These are phyloP conservation scores for Acanthiza pusilla DNA, from an alignment of 2,797 vertebrate genomes.

Conservation along the genomic window DNA sequence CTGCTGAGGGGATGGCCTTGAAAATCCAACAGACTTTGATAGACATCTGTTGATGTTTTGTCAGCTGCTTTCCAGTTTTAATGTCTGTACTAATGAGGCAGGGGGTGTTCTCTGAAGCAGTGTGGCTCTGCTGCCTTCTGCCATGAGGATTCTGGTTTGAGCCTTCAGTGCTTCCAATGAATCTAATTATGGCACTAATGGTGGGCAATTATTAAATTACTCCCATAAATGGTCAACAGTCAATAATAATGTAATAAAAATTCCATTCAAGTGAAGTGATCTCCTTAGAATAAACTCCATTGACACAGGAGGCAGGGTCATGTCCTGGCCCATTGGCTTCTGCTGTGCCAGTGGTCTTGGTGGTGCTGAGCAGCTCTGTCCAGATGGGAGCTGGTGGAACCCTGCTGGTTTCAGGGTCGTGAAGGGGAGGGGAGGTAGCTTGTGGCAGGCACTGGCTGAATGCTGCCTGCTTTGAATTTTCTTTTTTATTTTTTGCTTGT, in stretches of 20 bases:
- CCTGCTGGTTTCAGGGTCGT: neutral
- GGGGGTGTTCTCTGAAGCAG: neutral
- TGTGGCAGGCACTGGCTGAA: neutral
- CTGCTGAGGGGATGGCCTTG: neutral
- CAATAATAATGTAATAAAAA: neutral
- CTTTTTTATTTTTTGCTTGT: neutral
- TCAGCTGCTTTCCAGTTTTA: neutral
- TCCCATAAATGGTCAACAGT: neutral
- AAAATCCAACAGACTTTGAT: neutral
- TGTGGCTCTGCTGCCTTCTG: neutral
- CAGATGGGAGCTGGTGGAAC: fast-evolving
- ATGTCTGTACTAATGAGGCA: neutral
- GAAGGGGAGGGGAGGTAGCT: neutral
- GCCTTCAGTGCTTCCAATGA: fast-evolving
- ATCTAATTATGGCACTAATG: neutral
- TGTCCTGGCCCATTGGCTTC: neutral
- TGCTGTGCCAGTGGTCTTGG: neutral
- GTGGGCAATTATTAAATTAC: neutral
- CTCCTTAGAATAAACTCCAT: neutral
- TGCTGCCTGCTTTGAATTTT: neutral
- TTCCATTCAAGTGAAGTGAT: neutral
- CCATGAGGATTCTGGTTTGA: neutral
- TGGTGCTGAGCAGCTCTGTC: neutral
- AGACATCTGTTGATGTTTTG: neutral
- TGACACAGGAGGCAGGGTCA: fast-evolving